These are phyloP conservation scores for Leptinotarsa undecemlineata DNA, from an alignment of 1,140 invertebrate species.

Conservation along the genomic window DNA sequence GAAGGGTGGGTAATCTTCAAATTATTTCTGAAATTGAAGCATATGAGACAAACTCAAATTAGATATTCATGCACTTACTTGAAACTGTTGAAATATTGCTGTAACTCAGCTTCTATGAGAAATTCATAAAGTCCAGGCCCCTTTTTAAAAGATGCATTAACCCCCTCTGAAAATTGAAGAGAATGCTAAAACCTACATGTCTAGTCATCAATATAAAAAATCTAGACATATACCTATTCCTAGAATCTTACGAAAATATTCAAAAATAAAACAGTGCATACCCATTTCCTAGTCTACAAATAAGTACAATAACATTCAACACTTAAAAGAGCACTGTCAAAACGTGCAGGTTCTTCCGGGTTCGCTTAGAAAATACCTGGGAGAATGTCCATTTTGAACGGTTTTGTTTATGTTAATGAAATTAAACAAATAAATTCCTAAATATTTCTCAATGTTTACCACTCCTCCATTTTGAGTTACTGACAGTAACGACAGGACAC, in stretches of 20 bases:
- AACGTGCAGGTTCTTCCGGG: slow-evolving; percentile 29
- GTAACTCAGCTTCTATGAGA: slow-evolving; percentile 85
- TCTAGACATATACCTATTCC: slow-evolving; percentile 17
- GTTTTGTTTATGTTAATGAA: slow-evolving; percentile 41
- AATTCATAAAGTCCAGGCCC: slow-evolving; percentile 86
- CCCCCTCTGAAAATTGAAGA: slow-evolving; percentile 47
- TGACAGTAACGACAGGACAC: background rate
- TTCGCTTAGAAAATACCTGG: slow-evolving; percentile 46
- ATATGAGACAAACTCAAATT: slow-evolving; percentile 15
- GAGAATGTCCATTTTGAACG: slow-evolving; percentile 48
- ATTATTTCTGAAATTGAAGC: slow-evolving; percentile 65
- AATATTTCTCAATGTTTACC: slow-evolving; percentile 37
- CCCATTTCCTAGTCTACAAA: slow-evolving; percentile 34
- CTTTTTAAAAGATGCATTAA: slow-evolving; percentile 52
- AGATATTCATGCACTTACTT: slow-evolving; percentile 55
- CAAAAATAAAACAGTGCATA: slow-evolving; percentile 34
- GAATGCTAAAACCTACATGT: background rate
- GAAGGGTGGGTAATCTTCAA: slow-evolving; percentile 84
- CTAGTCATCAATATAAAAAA: slow-evolving; percentile 21
- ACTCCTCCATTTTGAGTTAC: slow-evolving; percentile 31
- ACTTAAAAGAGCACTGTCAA: slow-evolving; percentile 15
- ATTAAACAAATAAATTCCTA: slow-evolving; percentile 43
- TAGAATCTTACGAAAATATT: background rate
- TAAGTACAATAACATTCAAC: slow-evolving; percentile 34
- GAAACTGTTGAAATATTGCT: slow-evolving; percentile 80